Evolutionary conservation across 2,888 invertebrate genomes (phyloP), one percentile per base, ranked within the genome.

Genomic region (Oscheius onirici): DNA sequence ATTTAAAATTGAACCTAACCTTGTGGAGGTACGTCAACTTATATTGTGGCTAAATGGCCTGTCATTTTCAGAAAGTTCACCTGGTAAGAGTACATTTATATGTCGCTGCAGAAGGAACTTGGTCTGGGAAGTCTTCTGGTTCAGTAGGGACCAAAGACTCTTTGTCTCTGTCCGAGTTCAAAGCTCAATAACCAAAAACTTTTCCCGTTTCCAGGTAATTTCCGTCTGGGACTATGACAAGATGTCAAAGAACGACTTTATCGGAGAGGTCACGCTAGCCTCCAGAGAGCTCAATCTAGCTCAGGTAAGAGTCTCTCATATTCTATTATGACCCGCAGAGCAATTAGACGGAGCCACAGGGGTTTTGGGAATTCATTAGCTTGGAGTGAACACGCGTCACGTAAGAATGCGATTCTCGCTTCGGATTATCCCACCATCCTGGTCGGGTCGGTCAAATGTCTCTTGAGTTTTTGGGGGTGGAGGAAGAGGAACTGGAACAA

Each of bases 211-310:
- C 8, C 34, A 34, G 34, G 34, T 84, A n/a, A 76, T 87, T 3
- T 82, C 83, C 26, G 86, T 86, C 1, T 87, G 86, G 86, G 87
- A 87, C 61, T 87, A 87, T 63, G 87, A 87, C 70, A 86, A 86
- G 71, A 83, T 86, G 83, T 82, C 83, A 72, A 84, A 84, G 68
- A 87, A 87, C 76, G 87, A 87, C 72, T 87, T 87, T 72, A 87
- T 87, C 52, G 87, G 85, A 17, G 83, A 83, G 58, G 71, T 66
- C 28, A 76, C 77, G n/a, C 71, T 86, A 28, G 81, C 81, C 51
- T 84, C 84, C 0, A 73, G 66, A 52, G 71, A 81, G 61, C 72
- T 85, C 52, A 83, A 85, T 69, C 52, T 80, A 13, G 71, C 80
- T 13, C 76, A 77, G 72, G 78, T 78, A 11, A 43, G 41, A 17